phyloP scores from a whole-genome alignment of 1,140 invertebrate species.

The Cotesia typhae region DNA sequence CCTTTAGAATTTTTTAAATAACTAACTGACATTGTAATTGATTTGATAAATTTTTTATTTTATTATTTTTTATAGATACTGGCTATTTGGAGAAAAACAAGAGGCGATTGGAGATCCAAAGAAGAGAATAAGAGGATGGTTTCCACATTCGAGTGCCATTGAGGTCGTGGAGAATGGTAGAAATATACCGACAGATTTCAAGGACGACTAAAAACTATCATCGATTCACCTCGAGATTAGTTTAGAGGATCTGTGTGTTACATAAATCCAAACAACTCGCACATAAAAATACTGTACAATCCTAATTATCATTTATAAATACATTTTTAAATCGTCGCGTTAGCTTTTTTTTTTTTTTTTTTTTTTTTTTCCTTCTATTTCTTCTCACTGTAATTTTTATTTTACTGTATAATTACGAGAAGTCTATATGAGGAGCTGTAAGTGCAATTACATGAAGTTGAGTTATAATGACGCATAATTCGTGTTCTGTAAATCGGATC shows the following conservation, averaged over 20 bases:
- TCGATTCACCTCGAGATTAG: constrained; percentile 2
- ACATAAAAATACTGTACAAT: neutral
- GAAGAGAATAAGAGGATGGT: constrained; percentile 78
- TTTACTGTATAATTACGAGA: neutral
- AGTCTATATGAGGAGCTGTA: neutral
- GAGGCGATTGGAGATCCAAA: constrained; percentile 47
- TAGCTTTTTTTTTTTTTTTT: too few relatives aligned
- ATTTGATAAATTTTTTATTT: constrained; percentile 29
- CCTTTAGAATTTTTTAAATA: constrained; percentile 5
- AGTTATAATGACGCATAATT: constrained; percentile 9
- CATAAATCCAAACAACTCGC: constrained; percentile 1
- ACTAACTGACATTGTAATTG: neutral
- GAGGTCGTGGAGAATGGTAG: constrained; percentile 65
- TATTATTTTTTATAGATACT: constrained; percentile 69
- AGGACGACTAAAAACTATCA: constrained; percentile 36
- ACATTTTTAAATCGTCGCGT: neutral
- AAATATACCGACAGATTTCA: constrained; percentile 44
- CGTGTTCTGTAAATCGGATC: neutral
- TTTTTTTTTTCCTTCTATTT: too few relatives aligned
- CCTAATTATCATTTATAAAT: neutral
- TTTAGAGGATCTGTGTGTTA: constrained; percentile 15
- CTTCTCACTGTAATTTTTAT: neutral
- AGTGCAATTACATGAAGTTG: neutral
- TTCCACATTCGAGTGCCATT: constrained; percentile 78
- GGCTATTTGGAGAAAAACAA: constrained; percentile 86